Conservation (phyloP, 2,888 invertebrate species). For the Metacarcinus magister region DNA sequence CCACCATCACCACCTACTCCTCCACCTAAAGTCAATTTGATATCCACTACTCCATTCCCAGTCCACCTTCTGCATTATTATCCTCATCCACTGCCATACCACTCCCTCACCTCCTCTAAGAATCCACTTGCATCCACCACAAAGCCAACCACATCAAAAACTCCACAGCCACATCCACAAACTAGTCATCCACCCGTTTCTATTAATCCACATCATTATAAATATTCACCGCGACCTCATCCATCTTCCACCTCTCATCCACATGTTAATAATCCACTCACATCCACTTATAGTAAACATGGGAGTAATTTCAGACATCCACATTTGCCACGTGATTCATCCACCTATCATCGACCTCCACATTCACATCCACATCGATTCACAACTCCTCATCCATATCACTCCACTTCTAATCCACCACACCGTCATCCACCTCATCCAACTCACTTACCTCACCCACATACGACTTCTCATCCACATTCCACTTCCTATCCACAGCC, state of each 20-base stretch:
- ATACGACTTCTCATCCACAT: background rate
- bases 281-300: background rate
- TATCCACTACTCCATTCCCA: background rate
- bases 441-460: background rate
- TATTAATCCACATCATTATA: background rate
- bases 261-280: background rate
- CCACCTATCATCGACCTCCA: background rate
- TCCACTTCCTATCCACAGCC: background rate
- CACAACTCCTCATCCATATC: background rate
- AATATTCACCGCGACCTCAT: background rate
- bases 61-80: background rate
- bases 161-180: background rate
- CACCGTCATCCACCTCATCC: constrained; percentile 52
- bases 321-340: constrained; percentile 23
- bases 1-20: constrained; percentile 57
- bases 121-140: background rate
- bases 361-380: background rate
- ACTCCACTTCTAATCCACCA: background rate
- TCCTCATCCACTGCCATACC: constrained; percentile 42
- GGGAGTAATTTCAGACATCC: constrained; percentile 8
- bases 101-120: background rate
- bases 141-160: background rate
- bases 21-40: background rate
- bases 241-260: background rate
- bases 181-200: background rate